Evolutionary conservation across 2,888 invertebrate species (phyloP).

Genomic region (Epirrhoe alternata): DNA sequence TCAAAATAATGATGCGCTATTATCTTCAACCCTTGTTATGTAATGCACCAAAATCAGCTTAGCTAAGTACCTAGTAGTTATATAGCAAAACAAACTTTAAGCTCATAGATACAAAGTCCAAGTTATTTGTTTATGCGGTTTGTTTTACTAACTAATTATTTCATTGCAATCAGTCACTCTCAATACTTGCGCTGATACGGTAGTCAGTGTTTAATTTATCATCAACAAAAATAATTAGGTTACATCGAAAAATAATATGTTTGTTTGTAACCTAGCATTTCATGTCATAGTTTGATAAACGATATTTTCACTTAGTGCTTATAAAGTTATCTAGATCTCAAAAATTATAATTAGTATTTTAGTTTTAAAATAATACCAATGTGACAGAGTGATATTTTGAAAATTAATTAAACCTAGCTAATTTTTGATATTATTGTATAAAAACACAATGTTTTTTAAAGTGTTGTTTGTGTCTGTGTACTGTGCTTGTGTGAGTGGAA

Average conservation of each 20-base stretch:
- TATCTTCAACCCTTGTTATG: no score
- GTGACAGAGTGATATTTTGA: neutral
- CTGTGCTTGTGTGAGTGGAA: conserved; percentile 36
- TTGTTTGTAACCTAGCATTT: no score
- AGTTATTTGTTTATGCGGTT: neutral
- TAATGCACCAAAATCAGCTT: neutral
- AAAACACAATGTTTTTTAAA: conserved; percentile 30
- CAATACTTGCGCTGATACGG: conserved; percentile 11
- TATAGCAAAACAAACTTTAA: conserved; percentile 6
- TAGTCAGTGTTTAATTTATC: conserved; percentile 1
- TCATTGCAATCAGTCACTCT: conserved; percentile 22
- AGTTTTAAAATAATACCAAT: no score
- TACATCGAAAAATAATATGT: conserved; percentile 2
- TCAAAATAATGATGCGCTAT: no score
- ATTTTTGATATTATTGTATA: neutral
- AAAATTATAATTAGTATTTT: no score
- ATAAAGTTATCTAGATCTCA: no score
- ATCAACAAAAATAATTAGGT: neutral
- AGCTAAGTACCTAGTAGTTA: neutral
- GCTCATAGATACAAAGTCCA: neutral
- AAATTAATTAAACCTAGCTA: neutral
- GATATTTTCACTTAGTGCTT: no score
- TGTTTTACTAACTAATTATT: neutral
- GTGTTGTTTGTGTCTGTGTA: conserved; percentile 25
- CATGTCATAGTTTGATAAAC: no score